Conservation (phyloP, 2,113 vertebrate genomes). For the Dascyllus trimaculatus region DNA sequence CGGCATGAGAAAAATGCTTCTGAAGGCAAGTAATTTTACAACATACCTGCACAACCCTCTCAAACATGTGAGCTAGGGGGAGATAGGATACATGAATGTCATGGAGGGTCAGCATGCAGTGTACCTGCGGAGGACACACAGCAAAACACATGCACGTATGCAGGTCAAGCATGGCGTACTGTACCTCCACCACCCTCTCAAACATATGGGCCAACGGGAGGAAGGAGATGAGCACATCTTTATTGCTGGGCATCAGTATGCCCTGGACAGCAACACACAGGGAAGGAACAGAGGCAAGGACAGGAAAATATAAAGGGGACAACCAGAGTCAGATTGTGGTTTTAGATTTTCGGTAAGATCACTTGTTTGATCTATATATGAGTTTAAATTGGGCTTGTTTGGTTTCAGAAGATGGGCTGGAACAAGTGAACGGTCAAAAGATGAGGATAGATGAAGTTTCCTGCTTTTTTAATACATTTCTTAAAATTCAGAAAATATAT, state of each 20-base stretch:
- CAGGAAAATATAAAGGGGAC: constrained; percentile 19
- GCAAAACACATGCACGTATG: constrained; percentile 71
- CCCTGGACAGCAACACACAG: constrained; percentile 72
- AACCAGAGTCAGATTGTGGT: neutral
- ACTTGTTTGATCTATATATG: too few species aligned
- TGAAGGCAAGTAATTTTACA: constrained; percentile 15
- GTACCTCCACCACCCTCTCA: constrained; percentile 96
- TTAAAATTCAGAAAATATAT: too few species aligned
- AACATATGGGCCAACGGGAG: constrained; percentile 99
- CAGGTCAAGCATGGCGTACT: constrained; percentile 78
- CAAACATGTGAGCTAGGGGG: constrained; percentile 98
- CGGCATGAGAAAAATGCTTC: neutral
- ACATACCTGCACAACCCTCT: constrained; percentile 95
- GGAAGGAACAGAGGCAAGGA: neutral
- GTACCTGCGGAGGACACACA: constrained; percentile 84
- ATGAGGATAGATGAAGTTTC: too few species aligned
- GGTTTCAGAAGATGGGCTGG: too few species aligned
- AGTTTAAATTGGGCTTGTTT: too few species aligned
- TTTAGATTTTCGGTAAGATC: neutral
- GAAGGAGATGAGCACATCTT: constrained; percentile 94
- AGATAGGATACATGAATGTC: constrained; percentile 95
- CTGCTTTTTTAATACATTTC: too few species aligned
- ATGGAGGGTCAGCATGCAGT: constrained; percentile 81
- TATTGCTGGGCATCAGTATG: constrained; percentile 71
- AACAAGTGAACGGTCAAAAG: too few species aligned